Evolutionary conservation across 2,888 invertebrate species (phyloP), one percentile per base, ranked within the genome.

Genomic region (Desoria tigrina): DNA sequence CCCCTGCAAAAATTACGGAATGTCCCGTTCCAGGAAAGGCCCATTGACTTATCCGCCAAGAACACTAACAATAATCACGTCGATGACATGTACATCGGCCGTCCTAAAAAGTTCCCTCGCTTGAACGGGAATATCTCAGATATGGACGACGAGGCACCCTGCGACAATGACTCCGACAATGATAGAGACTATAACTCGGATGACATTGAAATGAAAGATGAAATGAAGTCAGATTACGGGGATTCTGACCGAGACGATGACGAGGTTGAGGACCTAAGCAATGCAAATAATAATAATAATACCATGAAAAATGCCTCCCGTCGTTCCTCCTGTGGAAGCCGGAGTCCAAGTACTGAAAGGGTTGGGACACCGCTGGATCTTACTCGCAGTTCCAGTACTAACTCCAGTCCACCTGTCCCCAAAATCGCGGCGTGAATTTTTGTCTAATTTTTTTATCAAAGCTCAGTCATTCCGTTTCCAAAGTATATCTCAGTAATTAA

Each of bases 281-380:
- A 60, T n/a, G 27, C 24, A n/a, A 61, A 32, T 28, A 68, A 68
- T 42, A 61, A 68, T 24, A 53, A 59, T 26, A 55, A 45, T 39
- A 42, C 45, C 21, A 27, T 54, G 27, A 67, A 65, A 1, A 54
- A 45, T 11, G 42, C 59, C n/a, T 23, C 61, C 16, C 61, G 71
- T 56, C 63, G 71, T 27, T 72, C 73, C 11, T 75, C 75, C 23
- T 71, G 71, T 63, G 63, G 61, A 54, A 71, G 71, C 68, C 67
- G 65, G 21, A 68, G 72, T 68, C 72, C 73, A 58, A 72, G 72
- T 54, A 42, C 65, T 56, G 70, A 69, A 50, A 61, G 72, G 32
- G 72, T 72, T 21, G 65, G 71, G 27, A 75, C 75, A 39, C 75
- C 75, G 6, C 63, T 75, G 45, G 75, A 75, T 65, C 66, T 75